These are phyloP conservation scores for Lasiurus borealis DNA, from an alignment of 2,113 vertebrate genomes.

Conservation along the genomic window DNA sequence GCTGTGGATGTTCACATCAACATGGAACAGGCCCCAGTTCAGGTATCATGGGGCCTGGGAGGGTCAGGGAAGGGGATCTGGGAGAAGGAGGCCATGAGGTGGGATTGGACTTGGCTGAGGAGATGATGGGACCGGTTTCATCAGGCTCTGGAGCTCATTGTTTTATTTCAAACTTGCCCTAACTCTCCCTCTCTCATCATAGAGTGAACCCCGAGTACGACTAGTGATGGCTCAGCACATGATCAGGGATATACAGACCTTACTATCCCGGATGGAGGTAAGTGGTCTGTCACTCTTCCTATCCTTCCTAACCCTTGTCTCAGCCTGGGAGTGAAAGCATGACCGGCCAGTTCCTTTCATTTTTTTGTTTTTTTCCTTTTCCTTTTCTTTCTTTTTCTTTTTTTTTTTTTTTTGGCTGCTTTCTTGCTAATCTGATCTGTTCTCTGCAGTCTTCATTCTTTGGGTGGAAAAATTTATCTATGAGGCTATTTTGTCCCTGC, in stretches of 20 bases:
- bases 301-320: background rate
- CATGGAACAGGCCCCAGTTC: conserved; percentile 90
- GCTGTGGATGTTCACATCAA: conserved; percentile 95
- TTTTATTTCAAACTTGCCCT: background rate
- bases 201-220: conserved; percentile 94
- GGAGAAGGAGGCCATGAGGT: conserved; percentile 70
- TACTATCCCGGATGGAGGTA: conserved; percentile 93
- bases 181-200: background rate
- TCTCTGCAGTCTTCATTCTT: background rate
- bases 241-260: conserved; percentile 91
- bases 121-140: conserved; percentile 43
- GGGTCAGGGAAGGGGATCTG: conserved; percentile 80
- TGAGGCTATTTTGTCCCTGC: background rate
- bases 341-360: background rate
- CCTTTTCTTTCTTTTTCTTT: too few species aligned
- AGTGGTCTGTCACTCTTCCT: conserved; percentile 25
- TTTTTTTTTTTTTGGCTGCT: background rate
- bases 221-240: conserved; percentile 94
- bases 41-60: conserved; percentile 83
- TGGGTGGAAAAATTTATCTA: conserved; percentile 26
- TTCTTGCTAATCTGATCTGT: background rate
- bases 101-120: conserved; percentile 1
- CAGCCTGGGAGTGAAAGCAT: background rate
- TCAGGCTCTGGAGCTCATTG: background rate
- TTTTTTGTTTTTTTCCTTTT: too few species aligned